Evolutionary conservation across 2,113 vertebrate species (phyloP).

Genomic region (Dipodomys ordii): DNA sequence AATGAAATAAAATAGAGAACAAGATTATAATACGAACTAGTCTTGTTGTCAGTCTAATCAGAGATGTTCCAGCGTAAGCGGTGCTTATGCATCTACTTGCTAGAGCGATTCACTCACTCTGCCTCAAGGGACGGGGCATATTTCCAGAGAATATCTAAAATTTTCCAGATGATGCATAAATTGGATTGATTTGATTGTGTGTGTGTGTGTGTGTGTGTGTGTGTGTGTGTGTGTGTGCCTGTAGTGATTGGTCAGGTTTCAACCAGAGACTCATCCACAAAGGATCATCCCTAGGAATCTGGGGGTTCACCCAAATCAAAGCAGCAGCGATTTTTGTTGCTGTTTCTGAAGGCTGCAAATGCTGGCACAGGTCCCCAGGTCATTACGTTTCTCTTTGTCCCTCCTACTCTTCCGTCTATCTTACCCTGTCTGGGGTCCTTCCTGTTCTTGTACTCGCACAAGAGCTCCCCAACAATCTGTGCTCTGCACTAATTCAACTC

Average conservation of each 20-base stretch:
- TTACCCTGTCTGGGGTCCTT: background rate
- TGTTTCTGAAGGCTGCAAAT: too few species aligned
- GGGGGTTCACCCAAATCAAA: background rate
- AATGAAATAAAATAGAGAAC: background rate
- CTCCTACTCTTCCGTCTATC: background rate
- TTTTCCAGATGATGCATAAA: too few species aligned
- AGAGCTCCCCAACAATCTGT: too few species aligned
- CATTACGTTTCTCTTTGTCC: background rate
- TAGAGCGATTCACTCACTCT: background rate
- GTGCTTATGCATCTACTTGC: background rate
- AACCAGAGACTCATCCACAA: background rate
- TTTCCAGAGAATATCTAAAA: background rate
- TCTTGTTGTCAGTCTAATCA: background rate
- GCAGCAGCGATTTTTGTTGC: background rate
- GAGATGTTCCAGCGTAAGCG: background rate
- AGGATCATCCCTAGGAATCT: rapidly evolving
- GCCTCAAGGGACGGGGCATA: background rate
- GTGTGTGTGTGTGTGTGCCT: too few species aligned
- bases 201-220: too few species aligned
- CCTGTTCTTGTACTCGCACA: background rate
- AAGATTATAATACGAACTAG: background rate
- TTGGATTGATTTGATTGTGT: background rate
- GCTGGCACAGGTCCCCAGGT: background rate
- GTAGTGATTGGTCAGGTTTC: background rate
- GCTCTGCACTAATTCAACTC: too few species aligned